phyloP scores from a whole-genome alignment of 1,140 invertebrate genomes.

The Acyrthosiphon pisum region DNA sequence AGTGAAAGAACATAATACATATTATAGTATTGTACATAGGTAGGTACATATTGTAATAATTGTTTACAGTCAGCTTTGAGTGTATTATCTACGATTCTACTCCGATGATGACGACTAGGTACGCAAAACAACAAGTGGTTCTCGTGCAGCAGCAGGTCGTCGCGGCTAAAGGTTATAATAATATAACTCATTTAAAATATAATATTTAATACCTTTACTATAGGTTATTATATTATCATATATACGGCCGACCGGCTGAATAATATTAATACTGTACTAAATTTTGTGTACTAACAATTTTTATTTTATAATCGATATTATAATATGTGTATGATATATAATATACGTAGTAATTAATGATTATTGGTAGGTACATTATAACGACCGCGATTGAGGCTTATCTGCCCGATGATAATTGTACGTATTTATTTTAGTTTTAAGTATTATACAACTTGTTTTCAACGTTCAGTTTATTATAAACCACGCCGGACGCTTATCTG shows the following conservation, averaged over 20 bases:
- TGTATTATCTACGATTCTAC: background rate
- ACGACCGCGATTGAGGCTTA: background rate
- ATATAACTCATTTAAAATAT: too few relatives aligned
- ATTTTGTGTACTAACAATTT: background rate
- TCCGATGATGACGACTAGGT: background rate
- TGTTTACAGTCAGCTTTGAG: background rate
- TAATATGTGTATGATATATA: background rate
- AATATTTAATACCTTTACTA: too few relatives aligned
- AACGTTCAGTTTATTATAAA: background rate
- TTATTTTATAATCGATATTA: background rate
- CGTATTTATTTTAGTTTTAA: slow-evolving; percentile 15
- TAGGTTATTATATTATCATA: too few relatives aligned
- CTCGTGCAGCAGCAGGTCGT: background rate
- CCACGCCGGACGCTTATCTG: background rate
- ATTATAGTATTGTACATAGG: background rate
- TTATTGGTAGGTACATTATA: background rate
- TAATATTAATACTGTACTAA: background rate
- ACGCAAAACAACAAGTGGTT: background rate
- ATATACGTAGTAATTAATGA: background rate
- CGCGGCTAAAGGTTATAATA: slow-evolving; percentile 6
- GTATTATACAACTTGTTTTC: slow-evolving; percentile 2
- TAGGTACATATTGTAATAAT: background rate
- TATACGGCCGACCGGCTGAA: background rate
- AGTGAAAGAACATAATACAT: background rate
- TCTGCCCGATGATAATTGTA: background rate